Base-by-base conservation (phyloP, 2,797 vertebrate species). In the Ataeniobius toweri region DNA sequence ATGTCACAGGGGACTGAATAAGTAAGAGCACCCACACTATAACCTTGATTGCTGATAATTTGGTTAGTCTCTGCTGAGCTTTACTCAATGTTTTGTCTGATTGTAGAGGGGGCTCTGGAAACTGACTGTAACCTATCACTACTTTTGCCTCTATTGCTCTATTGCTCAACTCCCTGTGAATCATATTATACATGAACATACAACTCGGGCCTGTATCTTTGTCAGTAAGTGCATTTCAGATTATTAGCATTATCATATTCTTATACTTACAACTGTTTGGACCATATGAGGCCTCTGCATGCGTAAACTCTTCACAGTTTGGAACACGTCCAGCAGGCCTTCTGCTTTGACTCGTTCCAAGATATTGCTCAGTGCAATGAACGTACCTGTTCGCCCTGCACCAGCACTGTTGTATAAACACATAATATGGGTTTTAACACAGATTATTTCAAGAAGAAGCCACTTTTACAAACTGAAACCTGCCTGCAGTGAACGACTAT, bases 271-370 rank as follows among this genome's bases (percentile, higher is more conserved):
- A 97, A 98, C 95, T 46, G 98, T 99, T 88, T 99, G 98, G 95
- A 99, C 98, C 98, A 99, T 99, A 77, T 99, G 98, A 63, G 98
- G 98, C 93, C 98, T 96, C 94, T 99, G 98, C 95, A 99, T 97
- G 73, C 98, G 96, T 94, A 99, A 94, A 94, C 98, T 99, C 96
- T 99, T 99, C 94, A 99, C 98, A 89, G 98, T 98, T 82, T 99
- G 98, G 95, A 99, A 99, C 73, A 99, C 98, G 76, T 99, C 98
- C 75, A 99, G 89, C 80, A 99, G 95, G 26, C 98, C 98, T 83
- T 99, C 98, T 0, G 98, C 98, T 91, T 99, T 99, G 80, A 99
- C 98, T 50, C 98, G 93, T 71, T 99, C 98, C 96, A 99, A 90
- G 88, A 99, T 98, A 89, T 99, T 99, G 96, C 98, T 99, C 92